These are phyloP conservation scores for Hyles vespertilio DNA, from an alignment of 1,140 invertebrate genomes.

Conservation along the genomic window DNA sequence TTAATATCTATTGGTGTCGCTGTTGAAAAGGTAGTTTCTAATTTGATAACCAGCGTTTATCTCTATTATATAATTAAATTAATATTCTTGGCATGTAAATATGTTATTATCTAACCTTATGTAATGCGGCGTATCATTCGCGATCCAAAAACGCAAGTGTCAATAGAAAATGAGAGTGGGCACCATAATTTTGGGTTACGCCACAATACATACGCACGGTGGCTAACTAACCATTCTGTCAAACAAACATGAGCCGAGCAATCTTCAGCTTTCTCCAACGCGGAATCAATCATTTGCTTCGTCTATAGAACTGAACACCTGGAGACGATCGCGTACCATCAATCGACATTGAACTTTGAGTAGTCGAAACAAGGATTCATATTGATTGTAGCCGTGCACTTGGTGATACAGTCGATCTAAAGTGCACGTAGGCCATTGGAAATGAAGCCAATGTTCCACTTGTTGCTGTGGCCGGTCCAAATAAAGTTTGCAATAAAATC, in stretches of 20 bases:
- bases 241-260: constrained; percentile 26
- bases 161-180: constrained; percentile 45
- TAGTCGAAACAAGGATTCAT: constrained; percentile 11
- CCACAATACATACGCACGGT: constrained; percentile 30
- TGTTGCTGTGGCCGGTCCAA: constrained; percentile 23
- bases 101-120: constrained; percentile 1
- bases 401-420: constrained; percentile 10
- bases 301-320: constrained; percentile 10
- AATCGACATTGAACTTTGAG: constrained; percentile 15
- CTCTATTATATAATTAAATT: no score
- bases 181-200: constrained; percentile 39
- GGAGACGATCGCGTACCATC: constrained; percentile 6
- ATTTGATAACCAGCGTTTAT: no score
- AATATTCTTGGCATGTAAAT: background rate
- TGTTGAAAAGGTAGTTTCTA: no score
- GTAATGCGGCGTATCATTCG: constrained; percentile 6
- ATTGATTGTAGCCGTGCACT: constrained; percentile 2
- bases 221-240: constrained; percentile 28
- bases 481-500: constrained; percentile 39
- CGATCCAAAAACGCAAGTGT: constrained; percentile 32
- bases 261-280: constrained; percentile 36
- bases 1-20: no score
- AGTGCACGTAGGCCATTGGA: constrained; percentile 27
- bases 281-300: constrained; percentile 32
- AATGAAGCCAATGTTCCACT: constrained; percentile 31